Evolutionary conservation across 1,140 invertebrate genomes (phyloP).

Genomic region (Drosophila rufa): DNA sequence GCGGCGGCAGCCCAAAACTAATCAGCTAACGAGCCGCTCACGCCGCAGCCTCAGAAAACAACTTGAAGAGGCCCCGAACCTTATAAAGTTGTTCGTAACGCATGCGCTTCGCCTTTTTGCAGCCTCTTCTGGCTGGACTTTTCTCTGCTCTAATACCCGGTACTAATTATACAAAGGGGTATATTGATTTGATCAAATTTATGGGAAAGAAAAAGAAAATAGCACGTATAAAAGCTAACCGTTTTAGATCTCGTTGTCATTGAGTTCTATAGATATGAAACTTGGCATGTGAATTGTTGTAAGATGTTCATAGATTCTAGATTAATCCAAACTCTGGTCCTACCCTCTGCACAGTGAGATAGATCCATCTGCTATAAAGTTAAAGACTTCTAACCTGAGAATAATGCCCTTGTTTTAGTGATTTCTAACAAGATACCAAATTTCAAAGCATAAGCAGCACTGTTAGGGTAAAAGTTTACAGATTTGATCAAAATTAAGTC

Average conservation of each 20-base stretch:
- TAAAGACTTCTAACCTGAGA: too few relatives aligned
- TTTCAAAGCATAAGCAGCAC: too few relatives aligned
- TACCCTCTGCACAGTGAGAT: too few relatives aligned
- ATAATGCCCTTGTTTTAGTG: too few relatives aligned
- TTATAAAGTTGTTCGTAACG: conserved; percentile 77
- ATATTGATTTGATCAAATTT: background rate
- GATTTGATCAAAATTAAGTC: too few relatives aligned
- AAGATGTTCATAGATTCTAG: background rate
- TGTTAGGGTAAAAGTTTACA: too few relatives aligned
- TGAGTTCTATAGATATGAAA: background rate
- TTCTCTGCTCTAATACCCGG: background rate
- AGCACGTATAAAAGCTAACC: too few relatives aligned
- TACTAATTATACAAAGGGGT: background rate
- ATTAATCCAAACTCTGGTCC: too few relatives aligned
- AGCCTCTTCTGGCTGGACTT: background rate
- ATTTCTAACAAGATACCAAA: too few relatives aligned
- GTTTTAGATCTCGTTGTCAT: background rate
- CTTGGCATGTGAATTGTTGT: background rate
- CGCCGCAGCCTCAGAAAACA: conserved; percentile 53
- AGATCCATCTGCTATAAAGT: too few relatives aligned
- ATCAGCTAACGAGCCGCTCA: conserved; percentile 80
- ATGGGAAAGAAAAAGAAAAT: background rate
- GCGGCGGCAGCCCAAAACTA: conserved; percentile 60
- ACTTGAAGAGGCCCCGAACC: conserved; percentile 20
- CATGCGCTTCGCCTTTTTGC: conserved; percentile 55